Evolutionary conservation across 64 coral and sea anemone species (phyloP), one percentile per base, ranked within the genome.

Genomic region (Dendronephthya gigantea): DNA sequence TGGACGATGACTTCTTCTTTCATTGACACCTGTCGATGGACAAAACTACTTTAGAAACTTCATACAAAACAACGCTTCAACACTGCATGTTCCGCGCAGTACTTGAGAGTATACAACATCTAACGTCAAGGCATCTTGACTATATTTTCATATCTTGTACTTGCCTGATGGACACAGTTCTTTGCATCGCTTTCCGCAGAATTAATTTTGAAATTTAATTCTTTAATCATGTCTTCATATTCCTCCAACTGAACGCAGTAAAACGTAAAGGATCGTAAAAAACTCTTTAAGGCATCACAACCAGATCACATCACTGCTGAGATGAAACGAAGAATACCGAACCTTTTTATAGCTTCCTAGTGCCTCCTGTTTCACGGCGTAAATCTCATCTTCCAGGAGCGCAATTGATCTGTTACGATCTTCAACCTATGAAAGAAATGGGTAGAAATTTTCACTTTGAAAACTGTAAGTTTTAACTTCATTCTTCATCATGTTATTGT

Each of bases 141-240:
- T 6, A 83, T 37, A 83, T 28, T 12, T 35, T 22, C 17, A 17
- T 48, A 39, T 30, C 9, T n/a, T 83, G 49, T 47, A 11, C 88
- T 90, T 85, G 92, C 94, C 89, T 91, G 89, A 35, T 98, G 95
- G 14, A 85, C 87, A 28, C 84, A 91, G 14, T 93, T 89, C 48
- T 98, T 92, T 3, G 85, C 49, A 31, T 93, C 87, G 48, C 92
- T 88, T 74, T 98, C 92, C 29, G 93, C 81, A 49, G 92, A 91
- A 37, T 88, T 90, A 43, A 98, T 82, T 88, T 98, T 98, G 35
- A 98, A 88, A 87, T 98, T 98, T 82, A 98, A 88, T 45, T 98
- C 95, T 40, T 92, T 76, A 32, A 98, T 98, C 12, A 84, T 93
- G 68, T 98, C 95, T 45, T 98, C 95, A 14, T 90, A 98, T 51